A percentile compares a stretch with the other conserved stretches of the same genome.
These are phyloP conservation scores for Tachypleus tridentatus DNA, from an alignment of 1,140 invertebrate genomes.

Conservation along the genomic window DNA sequence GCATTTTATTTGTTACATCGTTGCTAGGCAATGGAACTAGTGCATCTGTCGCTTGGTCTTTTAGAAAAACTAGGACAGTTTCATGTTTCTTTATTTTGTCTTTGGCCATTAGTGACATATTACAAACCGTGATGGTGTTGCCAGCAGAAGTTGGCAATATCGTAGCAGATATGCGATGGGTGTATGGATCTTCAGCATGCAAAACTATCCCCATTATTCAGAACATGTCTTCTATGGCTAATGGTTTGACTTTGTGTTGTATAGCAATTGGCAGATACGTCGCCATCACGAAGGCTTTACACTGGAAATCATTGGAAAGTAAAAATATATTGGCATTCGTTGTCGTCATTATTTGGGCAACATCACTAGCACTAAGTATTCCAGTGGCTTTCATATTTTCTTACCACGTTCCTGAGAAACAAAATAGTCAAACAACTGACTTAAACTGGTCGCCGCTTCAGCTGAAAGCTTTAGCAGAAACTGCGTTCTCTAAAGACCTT, in stretches of 20 bases:
- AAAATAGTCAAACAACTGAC: neutral
- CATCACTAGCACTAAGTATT: neutral
- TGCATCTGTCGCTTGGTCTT: too few relatives aligned
- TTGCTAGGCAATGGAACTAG: too few relatives aligned
- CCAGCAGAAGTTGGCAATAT: neutral
- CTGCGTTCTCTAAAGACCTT: too few relatives aligned
- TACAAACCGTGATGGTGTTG: neutral
- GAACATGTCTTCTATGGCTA: neutral
- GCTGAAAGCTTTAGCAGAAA: neutral
- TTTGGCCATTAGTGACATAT: conserved; percentile 2
- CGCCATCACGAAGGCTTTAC: neutral
- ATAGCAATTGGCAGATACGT: neutral
- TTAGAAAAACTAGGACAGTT: too few relatives aligned
- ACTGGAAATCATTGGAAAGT: neutral
- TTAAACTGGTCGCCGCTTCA: neutral
- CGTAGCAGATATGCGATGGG: neutral
- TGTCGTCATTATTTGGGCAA: neutral
- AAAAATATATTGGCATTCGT: neutral
- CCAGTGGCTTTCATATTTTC: neutral
- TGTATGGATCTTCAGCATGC: neutral
- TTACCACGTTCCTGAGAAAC: neutral
- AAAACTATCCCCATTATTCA: neutral
- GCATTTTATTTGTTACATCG: too few relatives aligned
- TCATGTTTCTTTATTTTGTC: neutral
- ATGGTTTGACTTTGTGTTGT: neutral